Evolutionary conservation across 1,140 invertebrate genomes (phyloP), one percentile per base, ranked within the genome.

Genomic region (Magallana ariakensis): DNA sequence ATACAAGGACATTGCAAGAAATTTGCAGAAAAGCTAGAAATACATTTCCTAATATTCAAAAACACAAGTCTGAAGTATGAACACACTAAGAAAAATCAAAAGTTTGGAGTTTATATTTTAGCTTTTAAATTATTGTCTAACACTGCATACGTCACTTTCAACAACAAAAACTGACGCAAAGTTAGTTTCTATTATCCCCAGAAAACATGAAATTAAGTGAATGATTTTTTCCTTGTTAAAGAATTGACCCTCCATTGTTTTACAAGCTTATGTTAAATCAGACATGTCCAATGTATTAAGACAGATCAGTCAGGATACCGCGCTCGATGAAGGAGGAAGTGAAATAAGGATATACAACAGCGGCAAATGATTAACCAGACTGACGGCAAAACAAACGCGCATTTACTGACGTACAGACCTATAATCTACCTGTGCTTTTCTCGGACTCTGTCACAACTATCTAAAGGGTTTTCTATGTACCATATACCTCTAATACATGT

Each of bases 291-390:
- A 75, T 26, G 66, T 75, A 75, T 19, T 75, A 13, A 70, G 66
- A 70, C 66, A 26, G 33, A 75, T 75, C 66, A 75, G 22, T 13
- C 22, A 13, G 11, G 9, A 75, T 75, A 19, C 22, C 66, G 66
- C 33, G 66, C 66, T 75, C 22, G 9, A 46, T 46, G 33, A 5
- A 75, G 66, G 66, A 75, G 66, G 66, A 75, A 75, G 66, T 75
- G 66, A 75, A 75, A 75, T 75, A 75, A 75, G 66, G 66, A 75
- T 75, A 75, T 22, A 75, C 22, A 22, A 10, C 66, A 22, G 15
- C 66, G 22, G 26, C 22, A 33, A 75, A 75, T 26, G 58, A 60
- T 46, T 46, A 46, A 46, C 33, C 33, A 46, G 33, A 60, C 58
- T 0, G 58, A 10, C 58, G 13, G 66, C 33, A 2, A n/a, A 5